These are phyloP conservation scores for Danio aesculapii DNA, from an alignment of 2,797 vertebrate genomes.

Conservation along the genomic window DNA sequence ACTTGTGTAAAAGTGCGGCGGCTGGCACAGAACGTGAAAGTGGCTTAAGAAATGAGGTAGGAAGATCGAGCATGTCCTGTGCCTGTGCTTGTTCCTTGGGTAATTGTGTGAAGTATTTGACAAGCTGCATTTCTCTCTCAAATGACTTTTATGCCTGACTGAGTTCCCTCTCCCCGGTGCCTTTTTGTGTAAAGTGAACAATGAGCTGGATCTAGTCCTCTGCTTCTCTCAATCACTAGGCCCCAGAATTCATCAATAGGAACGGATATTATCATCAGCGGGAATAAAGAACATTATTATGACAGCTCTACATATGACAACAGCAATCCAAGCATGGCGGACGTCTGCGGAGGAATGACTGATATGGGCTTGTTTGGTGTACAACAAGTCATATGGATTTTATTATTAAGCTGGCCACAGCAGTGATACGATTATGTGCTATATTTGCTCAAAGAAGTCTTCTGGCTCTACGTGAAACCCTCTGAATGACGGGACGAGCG, in stretches of 20 bases:
- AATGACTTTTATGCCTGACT: constrained; percentile 60
- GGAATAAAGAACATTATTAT: constrained; percentile 70
- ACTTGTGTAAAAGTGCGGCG: not conserved
- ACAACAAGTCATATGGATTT: not conserved
- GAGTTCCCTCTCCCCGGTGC: constrained; percentile 8
- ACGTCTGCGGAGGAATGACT: constrained; percentile 52
- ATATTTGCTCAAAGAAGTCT: not conserved
- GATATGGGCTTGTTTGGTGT: not conserved
- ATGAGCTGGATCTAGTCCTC: constrained; percentile 41
- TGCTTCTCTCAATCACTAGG: constrained; percentile 36
- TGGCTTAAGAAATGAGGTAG: constrained; percentile 33
- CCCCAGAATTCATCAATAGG: constrained; percentile 62
- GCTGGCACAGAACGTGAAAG: constrained; percentile 8
- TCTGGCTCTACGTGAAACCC: not conserved
- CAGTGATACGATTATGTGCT: not conserved
- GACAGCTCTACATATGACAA: constrained; percentile 73
- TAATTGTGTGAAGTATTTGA: constrained; percentile 57
- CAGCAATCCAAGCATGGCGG: constrained; percentile 61
- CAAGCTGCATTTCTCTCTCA: constrained; percentile 53
- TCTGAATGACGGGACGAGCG: not conserved
- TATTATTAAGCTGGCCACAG: not conserved
- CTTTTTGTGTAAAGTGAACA: constrained; percentile 55
- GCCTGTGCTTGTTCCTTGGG: constrained; percentile 31
- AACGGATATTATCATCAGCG: constrained; percentile 73
- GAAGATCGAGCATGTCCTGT: constrained; percentile 37